Percentiles rank a stretch among this genome's conserved stretches.
Evolutionary conservation across 1,140 invertebrate species (phyloP).

Genomic region (Leptinotarsa lineolata): DNA sequence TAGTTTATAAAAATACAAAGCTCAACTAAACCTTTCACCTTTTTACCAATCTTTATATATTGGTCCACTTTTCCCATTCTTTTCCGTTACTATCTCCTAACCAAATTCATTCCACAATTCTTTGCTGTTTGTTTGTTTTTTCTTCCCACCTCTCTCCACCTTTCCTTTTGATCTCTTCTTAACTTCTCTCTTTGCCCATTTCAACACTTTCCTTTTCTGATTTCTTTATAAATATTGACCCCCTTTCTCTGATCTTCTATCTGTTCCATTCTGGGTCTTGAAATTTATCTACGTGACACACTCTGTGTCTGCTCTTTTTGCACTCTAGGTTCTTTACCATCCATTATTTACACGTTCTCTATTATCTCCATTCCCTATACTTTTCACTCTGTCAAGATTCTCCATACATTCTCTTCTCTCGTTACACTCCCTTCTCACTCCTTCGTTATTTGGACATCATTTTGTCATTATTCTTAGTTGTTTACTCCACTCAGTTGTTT

Average conservation of each 20-base stretch:
- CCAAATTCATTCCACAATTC: too few species aligned
- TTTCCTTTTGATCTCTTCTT: too few species aligned
- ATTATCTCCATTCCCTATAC: not conserved
- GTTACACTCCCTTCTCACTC: not conserved
- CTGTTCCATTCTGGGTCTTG: not conserved
- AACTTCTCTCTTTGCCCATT: too few species aligned
- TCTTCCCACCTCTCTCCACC: too few species aligned
- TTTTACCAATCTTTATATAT: too few species aligned
- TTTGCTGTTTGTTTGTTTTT: too few species aligned
- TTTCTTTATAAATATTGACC: not conserved
- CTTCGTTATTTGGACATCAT: not conserved
- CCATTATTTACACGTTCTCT: too few species aligned
- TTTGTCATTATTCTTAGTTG: not conserved
- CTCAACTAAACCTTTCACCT: too few species aligned
- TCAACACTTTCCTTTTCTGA: too few species aligned
- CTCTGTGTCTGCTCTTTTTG: not conserved
- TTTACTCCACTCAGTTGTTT: not conserved
- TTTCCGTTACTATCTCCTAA: too few species aligned
- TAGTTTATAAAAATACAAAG: too few species aligned
- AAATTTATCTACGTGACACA: not conserved
- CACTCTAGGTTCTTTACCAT: not conserved
- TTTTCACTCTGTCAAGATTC: not conserved
- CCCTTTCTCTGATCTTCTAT: not conserved
- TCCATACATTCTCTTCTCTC: not conserved
- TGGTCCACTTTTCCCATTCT: too few species aligned